Evolutionary conservation across 2,888 invertebrate species (phyloP), one percentile per base, ranked within the genome.

Genomic region (Argynnis bischoffii): DNA sequence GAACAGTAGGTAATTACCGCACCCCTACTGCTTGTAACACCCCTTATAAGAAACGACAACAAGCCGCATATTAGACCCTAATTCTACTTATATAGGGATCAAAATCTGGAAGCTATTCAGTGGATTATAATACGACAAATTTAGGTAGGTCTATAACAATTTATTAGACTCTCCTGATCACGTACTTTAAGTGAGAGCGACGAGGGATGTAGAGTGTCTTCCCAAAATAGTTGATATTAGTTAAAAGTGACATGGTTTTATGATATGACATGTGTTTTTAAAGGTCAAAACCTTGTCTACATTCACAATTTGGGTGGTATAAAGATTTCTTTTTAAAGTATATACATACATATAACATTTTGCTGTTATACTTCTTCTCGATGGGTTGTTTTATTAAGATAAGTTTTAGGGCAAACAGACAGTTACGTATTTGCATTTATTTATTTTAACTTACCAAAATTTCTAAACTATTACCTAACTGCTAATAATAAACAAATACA

Each of bases 1-100:
- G 76, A 82, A 84, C 86, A 83, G 84, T 84, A 82, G 85, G 87
- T 83, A 87, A 89, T 89, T 86, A 87, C 81, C 65, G 80, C 77
- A 74, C 83, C 87, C 89, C 85, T 79, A 78, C 79, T 79, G 83
- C 75, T 79, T 67, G 75, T 50, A 73, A 76, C 83, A 80, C 83
- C 88, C 86, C 81, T 81, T 79, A 75, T 72, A 76, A 72, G 35
- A 41, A 57, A 51, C 15, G 16, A 8, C 53, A 26, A 56, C 51
- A 60, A 31, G 15, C 3, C 21, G 35, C 16, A 72, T 60, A 71
- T 55, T 68, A 65, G 77, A 76, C 81, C 79, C 72, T 77, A 75
- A 73, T 69, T 46, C 13, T 21, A 47, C 14, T 3, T 11, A 5
- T 51, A 69, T 73, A 71, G 64, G 64, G 66, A 69, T 64, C 41